phyloP scores from a whole-genome alignment of 2,888 invertebrate species.

The Drosophila gaucha region DNA sequence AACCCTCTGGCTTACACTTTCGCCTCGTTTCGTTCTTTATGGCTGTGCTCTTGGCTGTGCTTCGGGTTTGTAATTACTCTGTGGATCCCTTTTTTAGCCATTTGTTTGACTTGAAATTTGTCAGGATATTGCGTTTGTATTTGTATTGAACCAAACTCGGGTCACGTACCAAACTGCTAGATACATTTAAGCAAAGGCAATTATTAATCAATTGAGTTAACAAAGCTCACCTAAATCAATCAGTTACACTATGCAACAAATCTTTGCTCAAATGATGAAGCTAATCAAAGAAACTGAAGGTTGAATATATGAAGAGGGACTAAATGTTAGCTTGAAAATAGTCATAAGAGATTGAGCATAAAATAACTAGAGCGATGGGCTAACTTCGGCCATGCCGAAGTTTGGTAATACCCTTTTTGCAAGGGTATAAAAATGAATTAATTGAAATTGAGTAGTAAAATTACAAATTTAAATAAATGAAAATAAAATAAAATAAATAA shows the following conservation, averaged over 20 bases:
- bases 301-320: not conserved
- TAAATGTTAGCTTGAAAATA: not conserved
- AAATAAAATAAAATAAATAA: too few relatives aligned
- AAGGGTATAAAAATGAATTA: too few relatives aligned
- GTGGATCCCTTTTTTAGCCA: constrained; percentile 59
- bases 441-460: too few relatives aligned
- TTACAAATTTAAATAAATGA: too few relatives aligned
- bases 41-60: constrained; percentile 34
- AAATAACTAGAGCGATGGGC: too few relatives aligned
- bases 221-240: constrained; percentile 50
- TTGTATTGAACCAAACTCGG: constrained; percentile 13
- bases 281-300: not conserved
- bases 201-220: constrained; percentile 67
- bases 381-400: too few relatives aligned
- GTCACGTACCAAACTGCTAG: constrained; percentile 39
- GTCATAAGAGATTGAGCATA: too few relatives aligned
- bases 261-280: not conserved
- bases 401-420: too few relatives aligned
- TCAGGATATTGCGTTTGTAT: constrained; percentile 59
- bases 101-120: constrained; percentile 76
- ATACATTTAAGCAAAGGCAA: constrained; percentile 46
- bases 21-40: constrained; percentile 41
- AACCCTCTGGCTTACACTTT: constrained; percentile 18
- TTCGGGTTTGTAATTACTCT: constrained; percentile 67
- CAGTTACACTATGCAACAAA: constrained; percentile 40